Conservation (phyloP, 2,113 vertebrate species). For the Mystacornis crossleyi region DNA sequence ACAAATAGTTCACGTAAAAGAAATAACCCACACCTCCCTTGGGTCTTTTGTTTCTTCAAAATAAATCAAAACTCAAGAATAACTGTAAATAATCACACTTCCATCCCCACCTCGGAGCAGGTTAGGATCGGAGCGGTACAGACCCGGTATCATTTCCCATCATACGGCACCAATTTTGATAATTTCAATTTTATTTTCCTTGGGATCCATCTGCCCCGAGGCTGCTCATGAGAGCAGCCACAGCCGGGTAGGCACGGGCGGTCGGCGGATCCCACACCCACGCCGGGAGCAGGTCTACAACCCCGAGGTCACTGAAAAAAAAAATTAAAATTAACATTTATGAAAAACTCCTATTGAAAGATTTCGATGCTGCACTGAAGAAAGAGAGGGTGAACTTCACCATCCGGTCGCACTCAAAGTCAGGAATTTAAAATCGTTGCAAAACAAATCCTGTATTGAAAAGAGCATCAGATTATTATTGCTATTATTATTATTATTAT, state of each 20-base stretch:
- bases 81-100: neutral
- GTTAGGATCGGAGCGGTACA: neutral
- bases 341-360: neutral
- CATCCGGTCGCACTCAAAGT: too few species aligned
- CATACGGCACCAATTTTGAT: neutral
- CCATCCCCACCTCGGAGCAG: neutral
- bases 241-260: neutral
- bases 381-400: neutral
- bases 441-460: neutral
- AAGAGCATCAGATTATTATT: accelerated
- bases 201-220: neutral
- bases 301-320: neutral
- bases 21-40: neutral
- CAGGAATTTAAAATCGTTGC: neutral
- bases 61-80: neutral
- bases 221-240: neutral
- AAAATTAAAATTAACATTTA: neutral
- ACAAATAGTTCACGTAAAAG: neutral
- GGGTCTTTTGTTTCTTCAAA: neutral
- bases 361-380: neutral
- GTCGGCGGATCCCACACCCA: neutral
- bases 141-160: neutral
- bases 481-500: too few species aligned
- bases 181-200: neutral
- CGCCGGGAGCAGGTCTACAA: too few species aligned